Percentiles rank a stretch among this genome's conserved stretches.
Evolutionary conservation across 2,113 vertebrate species (phyloP).

Genomic region (Corythornis vintsioides): DNA sequence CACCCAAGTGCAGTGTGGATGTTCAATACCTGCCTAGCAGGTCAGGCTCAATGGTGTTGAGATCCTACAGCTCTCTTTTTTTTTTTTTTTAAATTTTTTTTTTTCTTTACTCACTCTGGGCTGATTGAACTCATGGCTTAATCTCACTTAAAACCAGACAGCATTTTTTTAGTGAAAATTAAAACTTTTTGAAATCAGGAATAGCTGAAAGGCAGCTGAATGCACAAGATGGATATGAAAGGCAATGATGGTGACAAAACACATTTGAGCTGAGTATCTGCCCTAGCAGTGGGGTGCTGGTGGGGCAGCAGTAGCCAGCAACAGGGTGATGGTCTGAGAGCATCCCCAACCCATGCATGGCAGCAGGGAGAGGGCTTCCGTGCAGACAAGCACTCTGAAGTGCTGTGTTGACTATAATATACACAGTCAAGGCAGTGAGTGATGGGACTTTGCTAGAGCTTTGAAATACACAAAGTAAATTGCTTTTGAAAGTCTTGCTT

Average conservation of each 20-base stretch:
- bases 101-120: background rate
- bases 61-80: background rate
- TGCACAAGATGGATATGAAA: background rate
- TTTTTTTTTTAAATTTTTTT: background rate
- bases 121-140: background rate
- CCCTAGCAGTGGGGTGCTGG: accelerated
- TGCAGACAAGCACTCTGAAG: background rate
- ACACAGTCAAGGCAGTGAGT: background rate
- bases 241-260: background rate
- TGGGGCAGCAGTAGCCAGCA: background rate
- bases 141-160: background rate
- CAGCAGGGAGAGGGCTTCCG: background rate
- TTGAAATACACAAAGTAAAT: background rate
- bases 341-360: background rate
- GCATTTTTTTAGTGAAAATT: background rate
- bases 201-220: background rate
- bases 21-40: background rate
- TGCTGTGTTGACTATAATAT: background rate
- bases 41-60: background rate
- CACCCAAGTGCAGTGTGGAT: background rate
- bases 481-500: background rate
- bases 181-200: background rate
- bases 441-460: background rate
- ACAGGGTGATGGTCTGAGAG: background rate
- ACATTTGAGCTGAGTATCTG: background rate